Conservation (phyloP, 1,140 invertebrate genomes). For the Centruroides sculpturatus region DNA sequence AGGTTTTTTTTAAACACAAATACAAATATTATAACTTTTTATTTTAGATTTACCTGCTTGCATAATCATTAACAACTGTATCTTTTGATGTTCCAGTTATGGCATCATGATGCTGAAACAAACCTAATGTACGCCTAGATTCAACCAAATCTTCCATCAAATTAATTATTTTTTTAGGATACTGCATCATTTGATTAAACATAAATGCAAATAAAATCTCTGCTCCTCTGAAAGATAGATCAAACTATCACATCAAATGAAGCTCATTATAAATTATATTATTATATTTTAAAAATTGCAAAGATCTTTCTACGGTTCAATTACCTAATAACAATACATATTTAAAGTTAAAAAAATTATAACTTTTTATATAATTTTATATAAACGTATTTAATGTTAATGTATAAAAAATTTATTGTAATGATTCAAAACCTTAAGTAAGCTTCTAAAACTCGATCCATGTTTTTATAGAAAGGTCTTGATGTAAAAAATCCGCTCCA, state of each 20-base stretch:
- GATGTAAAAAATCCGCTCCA: slow-evolving; percentile 98
- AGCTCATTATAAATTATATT: background rate
- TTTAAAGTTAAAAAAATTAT: too few species aligned
- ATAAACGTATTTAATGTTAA: too few species aligned
- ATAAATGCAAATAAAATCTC: slow-evolving; percentile 68
- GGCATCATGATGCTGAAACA: slow-evolving; percentile 98
- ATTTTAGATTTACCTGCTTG: slow-evolving; percentile 23
- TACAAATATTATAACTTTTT: too few species aligned
- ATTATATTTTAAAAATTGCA: too few species aligned
- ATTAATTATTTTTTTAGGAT: slow-evolving; percentile 12
- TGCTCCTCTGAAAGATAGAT: slow-evolving; percentile 42
- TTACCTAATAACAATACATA: too few species aligned
- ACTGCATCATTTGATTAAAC: slow-evolving; percentile 27
- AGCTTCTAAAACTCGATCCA: slow-evolving; percentile 70
- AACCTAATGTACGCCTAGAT: slow-evolving; percentile 59
- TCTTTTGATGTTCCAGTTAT: slow-evolving; percentile 88
- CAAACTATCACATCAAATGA: too few species aligned
- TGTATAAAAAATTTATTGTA: too few species aligned
- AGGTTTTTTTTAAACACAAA: too few species aligned
- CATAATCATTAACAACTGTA: slow-evolving; percentile 84
- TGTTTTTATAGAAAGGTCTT: slow-evolving; percentile 83
- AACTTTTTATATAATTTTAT: too few species aligned
- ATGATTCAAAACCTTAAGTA: slow-evolving; percentile 38
- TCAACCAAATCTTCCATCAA: slow-evolving; percentile 44
- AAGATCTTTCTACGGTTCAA: too few species aligned